A percentile compares a stretch with the other conserved stretches of the same genome.
Evolutionary conservation across 2,797 vertebrate genomes (phyloP).

Genomic region (Epinephelus awoara): DNA sequence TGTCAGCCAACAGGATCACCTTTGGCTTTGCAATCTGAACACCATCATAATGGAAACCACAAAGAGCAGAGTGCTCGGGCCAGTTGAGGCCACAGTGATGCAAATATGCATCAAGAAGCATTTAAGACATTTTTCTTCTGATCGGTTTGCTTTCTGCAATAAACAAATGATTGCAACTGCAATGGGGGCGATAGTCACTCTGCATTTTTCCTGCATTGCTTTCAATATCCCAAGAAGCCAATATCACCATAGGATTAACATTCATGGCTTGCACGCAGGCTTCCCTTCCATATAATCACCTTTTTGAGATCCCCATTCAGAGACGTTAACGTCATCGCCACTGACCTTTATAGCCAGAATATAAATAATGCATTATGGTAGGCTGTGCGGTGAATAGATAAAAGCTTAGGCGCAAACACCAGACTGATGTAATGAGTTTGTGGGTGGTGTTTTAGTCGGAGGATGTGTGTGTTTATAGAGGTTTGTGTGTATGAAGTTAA

Average conservation of each 20-base stretch:
- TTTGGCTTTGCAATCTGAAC: slow-evolving; percentile 23
- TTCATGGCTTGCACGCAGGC: background rate
- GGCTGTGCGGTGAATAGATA: slow-evolving; percentile 45
- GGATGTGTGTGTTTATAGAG: slow-evolving; percentile 11
- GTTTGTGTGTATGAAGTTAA: slow-evolving; percentile 29
- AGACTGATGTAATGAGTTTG: slow-evolving; percentile 47
- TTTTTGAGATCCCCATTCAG: slow-evolving; percentile 55
- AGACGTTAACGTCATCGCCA: slow-evolving; percentile 46
- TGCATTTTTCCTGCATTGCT: background rate
- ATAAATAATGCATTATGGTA: slow-evolving; percentile 54
- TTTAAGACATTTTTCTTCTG: slow-evolving; percentile 2
- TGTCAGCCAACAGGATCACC: slow-evolving; percentile 39
- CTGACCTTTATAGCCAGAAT: slow-evolving; percentile 60
- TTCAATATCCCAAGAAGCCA: slow-evolving; percentile 22
- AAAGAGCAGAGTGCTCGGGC: background rate
- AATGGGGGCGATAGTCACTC: too few species aligned
- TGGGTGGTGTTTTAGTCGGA: slow-evolving; percentile 20
- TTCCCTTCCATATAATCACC: slow-evolving; percentile 57
- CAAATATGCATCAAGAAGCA: background rate
- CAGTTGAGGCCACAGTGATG: slow-evolving; percentile 6
- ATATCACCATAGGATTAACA: slow-evolving; percentile 42
- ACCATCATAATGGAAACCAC: slow-evolving; percentile 28
- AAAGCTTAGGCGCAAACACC: slow-evolving; percentile 43
- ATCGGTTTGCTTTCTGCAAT: slow-evolving; percentile 7
- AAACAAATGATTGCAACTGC: background rate